Evolutionary conservation across 1,140 invertebrate species (phyloP).

Genomic region (Aphis craccivora): DNA sequence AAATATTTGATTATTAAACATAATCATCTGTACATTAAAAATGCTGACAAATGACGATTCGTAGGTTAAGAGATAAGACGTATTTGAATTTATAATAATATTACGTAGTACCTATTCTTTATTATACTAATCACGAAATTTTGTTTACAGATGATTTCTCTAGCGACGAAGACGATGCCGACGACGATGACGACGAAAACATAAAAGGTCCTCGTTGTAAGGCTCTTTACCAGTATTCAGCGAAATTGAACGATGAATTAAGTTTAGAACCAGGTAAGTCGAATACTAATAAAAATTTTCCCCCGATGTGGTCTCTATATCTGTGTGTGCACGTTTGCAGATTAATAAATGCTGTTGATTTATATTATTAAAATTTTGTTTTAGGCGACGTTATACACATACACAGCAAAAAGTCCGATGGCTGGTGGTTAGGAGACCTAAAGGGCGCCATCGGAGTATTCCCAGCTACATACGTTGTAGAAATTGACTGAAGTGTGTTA

Average conservation of each 20-base stretch:
- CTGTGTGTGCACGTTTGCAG: neutral
- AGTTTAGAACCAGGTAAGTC: conserved; percentile 76
- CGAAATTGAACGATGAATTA: conserved; percentile 87
- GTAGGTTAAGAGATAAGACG: neutral
- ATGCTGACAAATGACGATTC: neutral
- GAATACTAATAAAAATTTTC: neutral
- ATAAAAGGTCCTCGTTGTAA: conserved; percentile 69
- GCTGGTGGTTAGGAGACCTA: conserved; percentile 93
- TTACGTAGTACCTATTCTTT: neutral
- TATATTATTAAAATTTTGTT: conserved; percentile 42
- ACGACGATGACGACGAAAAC: conserved; percentile 56
- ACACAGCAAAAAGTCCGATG: conserved; percentile 89
- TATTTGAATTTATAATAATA: neutral
- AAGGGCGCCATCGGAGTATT: conserved; percentile 87
- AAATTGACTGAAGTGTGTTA: conserved; percentile 63
- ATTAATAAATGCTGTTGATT: neutral
- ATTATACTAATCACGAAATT: neutral
- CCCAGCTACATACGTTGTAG: conserved; percentile 90
- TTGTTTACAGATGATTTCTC: conserved; percentile 74
- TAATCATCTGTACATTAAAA: neutral
- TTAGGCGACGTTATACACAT: conserved; percentile 86
- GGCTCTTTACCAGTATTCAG: conserved; percentile 87
- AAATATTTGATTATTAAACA: neutral
- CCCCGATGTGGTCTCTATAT: neutral
- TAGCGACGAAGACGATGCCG: conserved; percentile 65